Evolutionary conservation across 2,888 invertebrate species (phyloP), one percentile per base, ranked within the genome.

Genomic region (Phasia obesa): DNA sequence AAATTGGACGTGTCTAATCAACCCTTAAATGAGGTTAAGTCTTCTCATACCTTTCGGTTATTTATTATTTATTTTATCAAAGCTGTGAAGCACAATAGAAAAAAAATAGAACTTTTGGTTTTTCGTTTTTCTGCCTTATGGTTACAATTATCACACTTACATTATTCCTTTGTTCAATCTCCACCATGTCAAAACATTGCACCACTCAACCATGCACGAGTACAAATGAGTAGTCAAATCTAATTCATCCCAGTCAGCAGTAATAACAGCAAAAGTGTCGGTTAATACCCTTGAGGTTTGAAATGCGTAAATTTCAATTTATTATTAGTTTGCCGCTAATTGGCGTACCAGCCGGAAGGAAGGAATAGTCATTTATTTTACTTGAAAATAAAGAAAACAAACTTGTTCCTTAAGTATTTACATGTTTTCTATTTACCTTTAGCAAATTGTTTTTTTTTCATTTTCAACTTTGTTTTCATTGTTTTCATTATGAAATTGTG

Each of bases 11-110:
- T 88, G 89, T 88, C 88, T 89, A 90, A 89, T 90, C 90, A 89
- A 89, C 89, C 89, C 89, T 90, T 87, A 88, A 89, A 88, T 84
- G 86, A 85, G 86, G 88, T 88, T 89, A 89, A 89, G 88, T 89
- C 87, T 86, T 83, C 38, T 70, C 74, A 65, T 81, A 62, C 81
- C 84, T 84, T 65, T 27, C 51, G 78, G 57, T 73, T 73, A 76
- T 77, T 83, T 74, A 75, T 70, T 67, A 57, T 57, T 57, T 27
- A 42, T 64, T 42, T 64, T n/a, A 49, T 13, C 49, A 23, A 53
- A 47, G 25, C 25, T 64, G 31, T 65, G 44, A 23, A 59, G 19
- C 23, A 27, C 31, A 25, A 27, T 44, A 21, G 49, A 27, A 23
- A 73, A 59, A 53, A 35, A 53, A 53, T n/a, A n/a, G n/a, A n/a